These are phyloP conservation scores for Drosophila murphyi DNA, from an alignment of 1,140 invertebrate species.

Conservation along the genomic window DNA sequence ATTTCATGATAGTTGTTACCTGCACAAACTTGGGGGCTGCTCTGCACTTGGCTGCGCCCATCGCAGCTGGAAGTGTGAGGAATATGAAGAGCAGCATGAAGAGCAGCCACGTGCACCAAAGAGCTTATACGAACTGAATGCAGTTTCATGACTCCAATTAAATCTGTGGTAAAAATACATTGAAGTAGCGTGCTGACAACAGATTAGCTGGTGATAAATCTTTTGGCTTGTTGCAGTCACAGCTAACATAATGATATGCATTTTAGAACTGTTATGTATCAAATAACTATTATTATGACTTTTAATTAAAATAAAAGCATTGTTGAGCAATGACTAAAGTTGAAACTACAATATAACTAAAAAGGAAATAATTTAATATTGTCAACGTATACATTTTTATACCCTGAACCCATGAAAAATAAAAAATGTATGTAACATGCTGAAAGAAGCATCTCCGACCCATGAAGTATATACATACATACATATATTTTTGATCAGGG, in stretches of 20 bases:
- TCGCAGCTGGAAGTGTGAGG: not conserved
- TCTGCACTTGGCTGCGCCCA: slow-evolving; percentile 50
- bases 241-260: slow-evolving; percentile 25
- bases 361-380: too few species aligned
- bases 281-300: not conserved
- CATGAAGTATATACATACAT: too few species aligned
- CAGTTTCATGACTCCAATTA: not conserved
- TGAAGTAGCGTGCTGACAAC: slow-evolving; percentile 1
- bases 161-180: not conserved
- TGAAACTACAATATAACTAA: too few species aligned
- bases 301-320: too few species aligned
- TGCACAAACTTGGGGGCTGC: slow-evolving; percentile 67
- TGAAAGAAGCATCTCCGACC: too few species aligned
- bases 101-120: slow-evolving; percentile 33
- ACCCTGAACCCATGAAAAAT: too few species aligned
- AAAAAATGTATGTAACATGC: too few species aligned
- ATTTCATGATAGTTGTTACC: slow-evolving; percentile 16
- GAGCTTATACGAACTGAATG: not conserved
- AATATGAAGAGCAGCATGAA: slow-evolving; percentile 13
- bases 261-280: not conserved
- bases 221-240: not conserved
- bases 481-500: too few species aligned
- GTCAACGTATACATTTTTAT: too few species aligned
- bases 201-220: slow-evolving; percentile 19
- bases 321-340: too few species aligned